Evolutionary conservation across 1,140 invertebrate genomes (phyloP).

Genomic region (Ceratosolen fusciceps): DNA sequence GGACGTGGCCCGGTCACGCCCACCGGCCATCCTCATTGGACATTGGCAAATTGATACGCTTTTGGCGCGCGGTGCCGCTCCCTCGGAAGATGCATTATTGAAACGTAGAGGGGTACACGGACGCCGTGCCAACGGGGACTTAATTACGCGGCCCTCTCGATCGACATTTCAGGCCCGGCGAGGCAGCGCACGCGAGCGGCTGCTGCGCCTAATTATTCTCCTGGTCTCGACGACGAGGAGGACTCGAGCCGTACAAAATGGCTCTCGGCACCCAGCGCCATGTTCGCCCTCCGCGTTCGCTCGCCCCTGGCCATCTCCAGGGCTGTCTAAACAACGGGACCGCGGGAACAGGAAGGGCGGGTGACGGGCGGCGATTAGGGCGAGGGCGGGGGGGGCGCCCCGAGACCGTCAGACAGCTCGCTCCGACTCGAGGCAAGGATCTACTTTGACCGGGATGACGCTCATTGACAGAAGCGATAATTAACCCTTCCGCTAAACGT

Average conservation of each 20-base stretch:
- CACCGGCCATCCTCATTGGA: constrained; percentile 57
- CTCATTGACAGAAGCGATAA: too few relatives aligned
- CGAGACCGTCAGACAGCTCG: too few relatives aligned
- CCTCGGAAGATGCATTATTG: constrained; percentile 34
- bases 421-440: too few relatives aligned
- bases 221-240: too few relatives aligned
- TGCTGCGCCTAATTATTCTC: neutral
- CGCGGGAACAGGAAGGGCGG: neutral
- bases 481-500: too few relatives aligned
- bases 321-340: too few relatives aligned
- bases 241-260: neutral
- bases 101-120: neutral
- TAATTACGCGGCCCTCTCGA: constrained; percentile 39
- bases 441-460: too few relatives aligned
- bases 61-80: constrained; percentile 60
- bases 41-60: constrained; percentile 67
- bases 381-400: too few relatives aligned
- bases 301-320: too few relatives aligned
- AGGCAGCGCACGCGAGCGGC: neutral
- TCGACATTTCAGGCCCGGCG: constrained; percentile 22
- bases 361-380: too few relatives aligned
- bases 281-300: neutral
- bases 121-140: constrained; percentile 11
- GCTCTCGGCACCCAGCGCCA: neutral
- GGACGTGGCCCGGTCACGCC: constrained; percentile 54